Evolutionary conservation across 2,113 vertebrate genomes (phyloP), one percentile per base, ranked within the genome.

Genomic region (Garra rufa): DNA sequence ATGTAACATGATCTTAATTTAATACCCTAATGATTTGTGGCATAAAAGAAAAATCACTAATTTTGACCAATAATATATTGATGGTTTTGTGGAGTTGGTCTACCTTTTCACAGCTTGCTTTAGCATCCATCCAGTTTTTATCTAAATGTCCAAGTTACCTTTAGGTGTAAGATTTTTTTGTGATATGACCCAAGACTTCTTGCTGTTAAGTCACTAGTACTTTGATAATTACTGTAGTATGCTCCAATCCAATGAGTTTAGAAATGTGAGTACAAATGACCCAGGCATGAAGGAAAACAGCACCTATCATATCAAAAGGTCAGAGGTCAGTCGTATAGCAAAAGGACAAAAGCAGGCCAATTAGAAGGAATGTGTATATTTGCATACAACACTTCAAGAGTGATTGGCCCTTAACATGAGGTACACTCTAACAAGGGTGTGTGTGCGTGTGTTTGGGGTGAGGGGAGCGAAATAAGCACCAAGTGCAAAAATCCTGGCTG

Each of bases 401-500:
- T 38, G 57, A 70, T 73, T 84, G 83, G 79, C 67, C 65, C 10
- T 46, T 74, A 79, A 87, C 76, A 76, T 28, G 57, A 87, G 74
- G 83, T 83, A 71, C 26, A 46, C 78, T 50, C 15, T 83, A 85
- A 87, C 26, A 76, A 76, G 71, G 9, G 19, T 48, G 38, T 30
- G 77, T 78, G 48, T 82, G 65, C 59, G 83, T 83, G 78, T 19
- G 83, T 79, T 30, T 30, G 24, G 74, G 34, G 70, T 80, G 76
- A 83, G 85, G 91, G 89, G 89, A 87, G 89, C 87, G 90, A 93
- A 94, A 93, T 92, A 91, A 92, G 92, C 93, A 93, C 78, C 85
- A 82, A 90, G 87, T 85, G 90, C 90, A 92, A 87, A 92, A 83
- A 92, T 92, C 92, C 94, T 95, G 94, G 93, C 94, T 93, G 93